These are phyloP conservation scores for Calameuta filiformis DNA, from an alignment of 2,888 invertebrate genomes.

Conservation along the genomic window DNA sequence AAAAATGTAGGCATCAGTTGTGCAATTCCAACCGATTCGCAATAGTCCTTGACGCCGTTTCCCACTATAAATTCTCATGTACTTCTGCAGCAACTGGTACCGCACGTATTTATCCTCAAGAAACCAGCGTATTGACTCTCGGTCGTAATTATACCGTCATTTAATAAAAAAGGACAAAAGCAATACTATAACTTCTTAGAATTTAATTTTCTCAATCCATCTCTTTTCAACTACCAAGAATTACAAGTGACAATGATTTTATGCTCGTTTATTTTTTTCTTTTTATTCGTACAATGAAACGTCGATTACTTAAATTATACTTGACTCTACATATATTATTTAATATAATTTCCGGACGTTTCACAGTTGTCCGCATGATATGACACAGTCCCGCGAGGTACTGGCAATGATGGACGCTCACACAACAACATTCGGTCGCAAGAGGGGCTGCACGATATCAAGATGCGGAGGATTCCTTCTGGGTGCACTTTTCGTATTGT, in stretches of 20 bases:
- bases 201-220: background rate
- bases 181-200: background rate
- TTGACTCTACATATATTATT: background rate
- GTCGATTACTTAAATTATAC: background rate
- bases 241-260: background rate
- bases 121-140: background rate
- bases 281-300: background rate
- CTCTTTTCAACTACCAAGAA: background rate
- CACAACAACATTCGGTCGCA: constrained; percentile 74
- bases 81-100: background rate
- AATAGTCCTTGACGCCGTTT: background rate
- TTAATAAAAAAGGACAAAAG: no score
- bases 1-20: background rate
- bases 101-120: background rate
- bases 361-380: constrained; percentile 38
- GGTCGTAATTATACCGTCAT: background rate
- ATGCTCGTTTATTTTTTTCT: background rate
- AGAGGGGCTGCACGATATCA: constrained; percentile 74
- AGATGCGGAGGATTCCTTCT: constrained; percentile 74
- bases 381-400: constrained; percentile 66
- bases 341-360: constrained; percentile 13
- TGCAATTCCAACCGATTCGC: background rate
- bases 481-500: constrained; percentile 73
- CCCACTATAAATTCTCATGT: background rate
- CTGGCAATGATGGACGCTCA: constrained; percentile 74